phyloP scores from a whole-genome alignment of 2,113 vertebrate genomes.

The Poecile atricapillus region DNA sequence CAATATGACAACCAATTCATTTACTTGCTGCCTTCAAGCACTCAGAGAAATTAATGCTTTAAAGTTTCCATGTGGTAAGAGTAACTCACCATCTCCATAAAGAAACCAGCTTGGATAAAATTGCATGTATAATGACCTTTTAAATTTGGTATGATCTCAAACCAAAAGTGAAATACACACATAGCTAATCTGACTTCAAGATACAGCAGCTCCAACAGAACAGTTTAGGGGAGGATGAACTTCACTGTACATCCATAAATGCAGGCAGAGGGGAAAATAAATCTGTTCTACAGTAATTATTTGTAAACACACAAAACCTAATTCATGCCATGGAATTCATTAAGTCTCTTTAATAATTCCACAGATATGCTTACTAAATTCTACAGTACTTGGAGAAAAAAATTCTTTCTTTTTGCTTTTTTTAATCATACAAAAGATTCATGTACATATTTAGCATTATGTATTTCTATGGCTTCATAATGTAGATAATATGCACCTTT shows the following conservation, averaged over 20 bases:
- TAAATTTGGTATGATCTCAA: background rate
- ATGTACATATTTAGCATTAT: background rate
- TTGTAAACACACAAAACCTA: background rate
- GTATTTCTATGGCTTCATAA: background rate
- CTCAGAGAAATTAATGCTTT: background rate
- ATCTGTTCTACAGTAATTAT: background rate
- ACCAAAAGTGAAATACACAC: background rate
- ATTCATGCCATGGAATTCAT: background rate
- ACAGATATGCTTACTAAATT: background rate
- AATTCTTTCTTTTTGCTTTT: background rate
- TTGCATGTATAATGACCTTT: background rate
- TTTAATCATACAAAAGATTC: background rate
- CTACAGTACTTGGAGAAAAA: background rate
- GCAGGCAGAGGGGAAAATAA: background rate
- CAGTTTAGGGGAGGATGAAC: background rate
- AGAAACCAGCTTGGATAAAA: background rate
- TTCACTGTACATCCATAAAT: background rate
- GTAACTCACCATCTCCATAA: background rate
- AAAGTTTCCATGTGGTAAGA: rapidly evolving
- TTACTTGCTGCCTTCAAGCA: background rate
- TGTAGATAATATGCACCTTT: background rate
- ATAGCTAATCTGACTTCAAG: background rate
- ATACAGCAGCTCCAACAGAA: background rate
- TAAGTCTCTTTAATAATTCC: background rate
- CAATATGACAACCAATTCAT: background rate